A percentile compares a stretch with the other conserved stretches of the same genome.
Evolutionary conservation across 1,140 invertebrate species (phyloP).

Genomic region (Cecropterus lyciades): DNA sequence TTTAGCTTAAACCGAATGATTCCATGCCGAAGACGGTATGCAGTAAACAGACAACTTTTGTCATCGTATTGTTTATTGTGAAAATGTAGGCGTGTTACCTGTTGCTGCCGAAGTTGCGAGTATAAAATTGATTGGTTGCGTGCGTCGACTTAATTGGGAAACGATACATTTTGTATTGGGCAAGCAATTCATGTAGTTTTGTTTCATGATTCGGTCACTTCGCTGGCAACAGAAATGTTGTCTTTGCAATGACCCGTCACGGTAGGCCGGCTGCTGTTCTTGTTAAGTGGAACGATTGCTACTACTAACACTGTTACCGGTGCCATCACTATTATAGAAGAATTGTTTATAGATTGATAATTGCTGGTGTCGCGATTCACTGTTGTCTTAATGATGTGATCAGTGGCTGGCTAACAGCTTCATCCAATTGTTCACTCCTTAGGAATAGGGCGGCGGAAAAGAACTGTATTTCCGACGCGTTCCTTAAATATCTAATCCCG

Average conservation of each 20-base stretch:
- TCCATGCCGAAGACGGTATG: background rate
- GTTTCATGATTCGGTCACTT: constrained; percentile 8
- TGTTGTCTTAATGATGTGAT: too few species aligned
- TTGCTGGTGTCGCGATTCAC: too few species aligned
- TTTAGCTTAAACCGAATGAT: too few species aligned
- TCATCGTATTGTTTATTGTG: constrained; percentile 5
- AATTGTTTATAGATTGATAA: too few species aligned
- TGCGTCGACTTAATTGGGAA: constrained; percentile 24
- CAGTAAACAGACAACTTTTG: constrained; percentile 8
- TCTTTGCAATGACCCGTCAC: constrained; percentile 12
- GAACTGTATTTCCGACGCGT: too few species aligned
- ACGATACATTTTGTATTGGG: constrained; percentile 26
- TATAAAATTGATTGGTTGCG: constrained; percentile 18
- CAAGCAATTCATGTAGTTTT: constrained; percentile 19
- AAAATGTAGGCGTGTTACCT: constrained; percentile 19
- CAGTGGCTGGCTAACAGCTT: too few species aligned
- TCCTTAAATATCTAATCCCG: too few species aligned
- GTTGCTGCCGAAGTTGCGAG: constrained; percentile 3
- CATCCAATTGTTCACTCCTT: too few species aligned
- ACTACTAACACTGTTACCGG: background rate
- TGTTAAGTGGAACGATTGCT: too few species aligned
- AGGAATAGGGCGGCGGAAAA: too few species aligned
- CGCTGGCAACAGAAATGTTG: constrained; percentile 11
- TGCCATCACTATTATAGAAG: too few species aligned
- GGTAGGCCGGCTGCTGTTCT: background rate